These are phyloP conservation scores for Oryzias curvinotus DNA, from an alignment of 2,113 vertebrate genomes.

Conservation along the genomic window DNA sequence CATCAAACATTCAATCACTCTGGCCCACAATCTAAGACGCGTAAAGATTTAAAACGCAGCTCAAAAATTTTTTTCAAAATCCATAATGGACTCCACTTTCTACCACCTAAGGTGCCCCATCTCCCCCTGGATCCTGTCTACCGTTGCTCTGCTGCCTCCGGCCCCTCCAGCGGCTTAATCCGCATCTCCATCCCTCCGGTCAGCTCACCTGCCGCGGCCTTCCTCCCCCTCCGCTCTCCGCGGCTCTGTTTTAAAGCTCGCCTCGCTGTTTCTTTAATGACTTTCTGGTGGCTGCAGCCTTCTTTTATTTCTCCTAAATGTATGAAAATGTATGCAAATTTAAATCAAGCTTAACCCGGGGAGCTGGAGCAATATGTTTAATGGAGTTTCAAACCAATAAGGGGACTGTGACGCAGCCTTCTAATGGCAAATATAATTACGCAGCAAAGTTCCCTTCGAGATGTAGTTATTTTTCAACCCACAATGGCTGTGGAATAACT, in stretches of 20 bases:
- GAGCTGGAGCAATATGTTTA: slow-evolving; percentile 95
- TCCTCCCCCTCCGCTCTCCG: slow-evolving; percentile 67
- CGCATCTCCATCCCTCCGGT: slow-evolving; percentile 57
- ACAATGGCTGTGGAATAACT: neutral
- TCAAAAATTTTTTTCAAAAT: slow-evolving; percentile 1
- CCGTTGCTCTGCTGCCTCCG: no score
- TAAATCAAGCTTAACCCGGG: slow-evolving; percentile 99
- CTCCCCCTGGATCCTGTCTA: no score
- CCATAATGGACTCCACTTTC: neutral
- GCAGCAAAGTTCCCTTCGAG: slow-evolving; percentile 81
- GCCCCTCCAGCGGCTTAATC: slow-evolving; percentile 44
- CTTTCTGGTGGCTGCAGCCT: slow-evolving; percentile 92
- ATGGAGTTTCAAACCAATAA: slow-evolving; percentile 98
- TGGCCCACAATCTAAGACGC: neutral
- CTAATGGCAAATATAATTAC: slow-evolving; percentile 91
- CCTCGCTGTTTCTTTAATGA: slow-evolving; percentile 90
- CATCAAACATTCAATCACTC: slow-evolving; percentile 49
- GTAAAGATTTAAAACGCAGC: slow-evolving; percentile 20
- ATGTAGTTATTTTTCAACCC: slow-evolving; percentile 74
- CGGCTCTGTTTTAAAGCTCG: slow-evolving; percentile 80
- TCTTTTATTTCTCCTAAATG: slow-evolving; percentile 99
- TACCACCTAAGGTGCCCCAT: no score
- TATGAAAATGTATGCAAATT: slow-evolving; percentile 99
- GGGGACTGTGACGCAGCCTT: slow-evolving; percentile 80
- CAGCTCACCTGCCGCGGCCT: slow-evolving; percentile 86